Base-by-base conservation (phyloP, 2,888 invertebrate species). In the Cryptops parisi region DNA sequence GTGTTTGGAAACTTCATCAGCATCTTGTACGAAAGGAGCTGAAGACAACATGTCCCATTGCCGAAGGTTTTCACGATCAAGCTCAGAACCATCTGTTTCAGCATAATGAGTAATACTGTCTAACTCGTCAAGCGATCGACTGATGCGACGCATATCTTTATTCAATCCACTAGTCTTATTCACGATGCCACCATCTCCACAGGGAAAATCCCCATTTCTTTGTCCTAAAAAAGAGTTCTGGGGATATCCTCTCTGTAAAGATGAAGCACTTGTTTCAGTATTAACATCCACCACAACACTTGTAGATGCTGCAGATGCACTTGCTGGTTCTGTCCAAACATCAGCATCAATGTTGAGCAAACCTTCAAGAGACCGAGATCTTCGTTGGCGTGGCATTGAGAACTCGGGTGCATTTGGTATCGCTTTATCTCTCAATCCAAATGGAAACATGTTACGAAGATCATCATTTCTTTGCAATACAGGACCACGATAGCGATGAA, bases 1-100 rank as follows among this genome's bases (percentile, higher is more conserved):
- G n/a, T n/a, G n/a, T n/a, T n/a, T n/a, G n/a, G n/a, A n/a, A n/a
- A n/a, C n/a, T n/a, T n/a, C n/a, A n/a, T n/a, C n/a, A n/a, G n/a
- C n/a, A n/a, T n/a, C n/a, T n/a, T n/a, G n/a, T n/a, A n/a, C n/a
- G n/a, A n/a, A n/a, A 3, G 81, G 73, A 59, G 79, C 86, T 74
- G 86, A 86, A 56, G 87, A 87, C 80, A 87, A 78, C 63, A 86
- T 77, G 72, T 87, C 87, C 87, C 87, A 87, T 65, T 87, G 87
- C 51, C 87, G 77, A 62, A 87, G 76, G 61, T 83, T 86, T 72
- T 87, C 87, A 62, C 87, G 78, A 72, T 87, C 87, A 63, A 86
- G 79, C 23, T 27, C 24, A n/a, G 25, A n/a, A 22, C 5, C 22
- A 3, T 6, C 44, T 24, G 21, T 46, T 27, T 3, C n/a, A 22